phyloP scores from a whole-genome alignment of 2,888 invertebrate genomes.

The Phlogophora meticulosa region DNA sequence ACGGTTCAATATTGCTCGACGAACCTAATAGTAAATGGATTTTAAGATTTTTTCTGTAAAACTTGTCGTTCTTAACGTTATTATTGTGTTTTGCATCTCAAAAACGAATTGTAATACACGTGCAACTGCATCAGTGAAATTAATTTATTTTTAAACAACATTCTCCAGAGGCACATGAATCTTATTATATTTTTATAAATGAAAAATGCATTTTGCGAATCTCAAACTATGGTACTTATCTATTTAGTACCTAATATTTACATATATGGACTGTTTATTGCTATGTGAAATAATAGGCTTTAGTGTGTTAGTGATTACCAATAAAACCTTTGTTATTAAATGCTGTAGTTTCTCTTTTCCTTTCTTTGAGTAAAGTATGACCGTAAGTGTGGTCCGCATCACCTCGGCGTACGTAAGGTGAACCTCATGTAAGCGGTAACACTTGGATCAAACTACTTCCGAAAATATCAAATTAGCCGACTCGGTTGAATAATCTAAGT shows the following conservation, averaged over 20 bases:
- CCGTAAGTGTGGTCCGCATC: too few species aligned
- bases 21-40: neutral
- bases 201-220: conserved; percentile 29
- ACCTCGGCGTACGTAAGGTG: too few species aligned
- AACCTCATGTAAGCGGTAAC: too few species aligned
- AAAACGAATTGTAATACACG: too few species aligned
- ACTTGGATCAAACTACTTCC: too few species aligned
- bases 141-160: conserved; percentile 5
- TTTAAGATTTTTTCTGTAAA: conserved; percentile 15
- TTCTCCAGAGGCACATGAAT: conserved; percentile 4
- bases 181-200: conserved; percentile 21
- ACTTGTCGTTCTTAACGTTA: neutral
- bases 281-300: conserved; percentile 43
- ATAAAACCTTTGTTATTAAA: conserved; percentile 54
- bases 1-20: conserved; percentile 18
- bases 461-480: too few species aligned
- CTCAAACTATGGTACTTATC: conserved; percentile 17
- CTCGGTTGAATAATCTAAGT: too few species aligned
- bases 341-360: neutral
- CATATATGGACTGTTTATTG: conserved; percentile 46
- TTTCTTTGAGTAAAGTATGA: neutral
- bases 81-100: neutral
- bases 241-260: conserved; percentile 31
- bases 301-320: conserved; percentile 39
- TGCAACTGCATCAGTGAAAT: too few species aligned